A percentile compares a stretch with the other conserved stretches of the same genome.
Evolutionary conservation across 2,888 invertebrate genomes (phyloP).

Genomic region (Boloria selene): DNA sequence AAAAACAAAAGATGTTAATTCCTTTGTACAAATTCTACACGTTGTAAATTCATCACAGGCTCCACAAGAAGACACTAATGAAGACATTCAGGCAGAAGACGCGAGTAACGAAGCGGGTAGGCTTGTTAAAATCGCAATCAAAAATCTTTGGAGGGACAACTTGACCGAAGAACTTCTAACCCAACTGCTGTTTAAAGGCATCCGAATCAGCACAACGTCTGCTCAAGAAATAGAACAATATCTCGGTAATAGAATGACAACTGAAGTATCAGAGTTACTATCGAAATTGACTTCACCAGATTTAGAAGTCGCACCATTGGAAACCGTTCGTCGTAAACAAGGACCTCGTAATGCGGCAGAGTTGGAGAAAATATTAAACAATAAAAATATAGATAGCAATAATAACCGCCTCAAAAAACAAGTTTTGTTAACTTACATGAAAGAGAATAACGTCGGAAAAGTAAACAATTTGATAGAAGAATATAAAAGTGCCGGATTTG

Average conservation of each 20-base stretch:
- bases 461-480: constrained; percentile 80
- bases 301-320: constrained; percentile 70
- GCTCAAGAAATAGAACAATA: constrained; percentile 85
- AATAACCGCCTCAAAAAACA: constrained; percentile 83
- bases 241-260: constrained; percentile 85
- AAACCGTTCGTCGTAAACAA: constrained; percentile 50
- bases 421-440: constrained; percentile 83
- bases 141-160: constrained; percentile 68
- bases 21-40: constrained; percentile 84
- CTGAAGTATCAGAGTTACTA: constrained; percentile 83
- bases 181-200: constrained; percentile 83
- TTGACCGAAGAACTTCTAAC: constrained; percentile 76
- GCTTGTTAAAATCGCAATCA: constrained; percentile 78
- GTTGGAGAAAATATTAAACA: constrained; percentile 81
- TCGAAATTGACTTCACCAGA: constrained; percentile 85
- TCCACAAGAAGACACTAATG: constrained; percentile 50
- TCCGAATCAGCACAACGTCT: constrained; percentile 83
- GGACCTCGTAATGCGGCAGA: constrained; percentile 59
- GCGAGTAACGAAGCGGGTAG: constrained; percentile 73
- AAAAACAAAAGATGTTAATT: constrained; percentile 83
- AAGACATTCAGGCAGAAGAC: constrained; percentile 53
- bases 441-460: constrained; percentile 84
- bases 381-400: constrained; percentile 79
- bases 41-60: constrained; percentile 56
- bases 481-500: constrained; percentile 82